A percentile compares a stretch with the other conserved stretches of the same genome.
These are phyloP conservation scores for Drosophila albomicans DNA, from an alignment of 1,140 invertebrate species.

Conservation along the genomic window DNA sequence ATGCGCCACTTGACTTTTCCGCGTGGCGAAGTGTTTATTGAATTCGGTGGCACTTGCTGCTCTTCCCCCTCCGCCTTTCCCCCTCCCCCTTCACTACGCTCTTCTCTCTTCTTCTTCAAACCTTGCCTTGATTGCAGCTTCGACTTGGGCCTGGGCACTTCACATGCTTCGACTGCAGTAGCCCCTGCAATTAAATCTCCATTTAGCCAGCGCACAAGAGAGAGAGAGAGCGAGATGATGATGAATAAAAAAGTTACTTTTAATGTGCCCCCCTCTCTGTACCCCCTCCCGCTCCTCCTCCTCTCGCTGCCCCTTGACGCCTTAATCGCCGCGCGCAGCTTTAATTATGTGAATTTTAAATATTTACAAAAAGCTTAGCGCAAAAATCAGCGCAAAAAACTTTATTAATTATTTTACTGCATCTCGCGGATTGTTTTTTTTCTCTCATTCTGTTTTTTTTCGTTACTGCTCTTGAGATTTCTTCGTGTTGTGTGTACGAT, in stretches of 20 bases:
- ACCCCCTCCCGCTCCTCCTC: background rate
- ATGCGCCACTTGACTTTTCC: conserved; percentile 79
- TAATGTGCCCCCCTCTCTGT: conserved; percentile 47
- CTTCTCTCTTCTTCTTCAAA: too few species aligned
- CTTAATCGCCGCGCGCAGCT: conserved; percentile 70
- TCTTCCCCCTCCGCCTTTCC: background rate
- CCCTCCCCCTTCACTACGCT: background rate
- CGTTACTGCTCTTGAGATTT: conserved; percentile 31
- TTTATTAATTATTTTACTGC: conserved; percentile 84
- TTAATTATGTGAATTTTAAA: conserved; percentile 84
- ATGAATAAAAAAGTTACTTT: conserved; percentile 66
- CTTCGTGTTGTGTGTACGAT: conserved; percentile 40
- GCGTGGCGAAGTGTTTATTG: conserved; percentile 78
- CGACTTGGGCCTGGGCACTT: conserved; percentile 37
- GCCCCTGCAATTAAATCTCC: conserved; percentile 83
- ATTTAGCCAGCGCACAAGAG: conserved; percentile 65
- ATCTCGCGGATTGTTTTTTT: conserved; percentile 58
- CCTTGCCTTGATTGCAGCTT: conserved; percentile 69
- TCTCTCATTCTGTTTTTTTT: conserved; percentile 3
- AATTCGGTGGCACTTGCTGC: conserved; percentile 79
- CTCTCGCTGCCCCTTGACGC: background rate
- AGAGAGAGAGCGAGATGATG: background rate
- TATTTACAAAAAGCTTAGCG: conserved; percentile 81
- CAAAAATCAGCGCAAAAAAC: conserved; percentile 77
- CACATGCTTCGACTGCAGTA: conserved; percentile 53